phyloP scores from a whole-genome alignment of 2,113 vertebrate genomes.

The Sitta europaea region DNA sequence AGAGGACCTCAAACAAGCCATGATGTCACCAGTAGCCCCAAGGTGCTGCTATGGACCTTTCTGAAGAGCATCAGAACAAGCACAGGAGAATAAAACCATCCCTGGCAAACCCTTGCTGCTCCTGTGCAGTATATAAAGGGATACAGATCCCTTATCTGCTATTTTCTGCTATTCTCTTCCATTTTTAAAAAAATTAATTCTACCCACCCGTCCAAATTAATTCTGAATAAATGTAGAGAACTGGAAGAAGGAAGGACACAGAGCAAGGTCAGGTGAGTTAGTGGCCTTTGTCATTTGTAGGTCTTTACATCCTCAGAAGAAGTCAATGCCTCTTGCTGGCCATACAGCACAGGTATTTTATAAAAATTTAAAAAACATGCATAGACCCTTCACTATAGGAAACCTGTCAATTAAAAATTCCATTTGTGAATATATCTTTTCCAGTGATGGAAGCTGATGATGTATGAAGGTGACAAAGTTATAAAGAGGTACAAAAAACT shows the following conservation, averaged over 20 bases:
- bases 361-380: neutral
- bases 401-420: neutral
- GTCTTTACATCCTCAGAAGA: neutral
- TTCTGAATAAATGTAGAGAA: neutral
- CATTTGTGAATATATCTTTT: neutral
- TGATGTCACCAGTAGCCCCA: neutral
- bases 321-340: neutral
- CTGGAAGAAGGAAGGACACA: neutral
- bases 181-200: neutral
- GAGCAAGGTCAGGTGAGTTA: neutral
- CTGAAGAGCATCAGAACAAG: neutral
- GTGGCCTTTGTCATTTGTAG: neutral
- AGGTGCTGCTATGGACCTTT: neutral
- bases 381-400: neutral
- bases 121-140: accelerated
- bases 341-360: neutral
- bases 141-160: neutral
- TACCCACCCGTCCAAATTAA: neutral
- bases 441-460: neutral
- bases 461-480: neutral
- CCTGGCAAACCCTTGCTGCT: neutral
- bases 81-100: neutral
- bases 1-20: neutral
- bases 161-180: neutral
- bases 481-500: neutral